phyloP scores from a whole-genome alignment of 1,140 invertebrate species.

The Pectinophora gossypiella region DNA sequence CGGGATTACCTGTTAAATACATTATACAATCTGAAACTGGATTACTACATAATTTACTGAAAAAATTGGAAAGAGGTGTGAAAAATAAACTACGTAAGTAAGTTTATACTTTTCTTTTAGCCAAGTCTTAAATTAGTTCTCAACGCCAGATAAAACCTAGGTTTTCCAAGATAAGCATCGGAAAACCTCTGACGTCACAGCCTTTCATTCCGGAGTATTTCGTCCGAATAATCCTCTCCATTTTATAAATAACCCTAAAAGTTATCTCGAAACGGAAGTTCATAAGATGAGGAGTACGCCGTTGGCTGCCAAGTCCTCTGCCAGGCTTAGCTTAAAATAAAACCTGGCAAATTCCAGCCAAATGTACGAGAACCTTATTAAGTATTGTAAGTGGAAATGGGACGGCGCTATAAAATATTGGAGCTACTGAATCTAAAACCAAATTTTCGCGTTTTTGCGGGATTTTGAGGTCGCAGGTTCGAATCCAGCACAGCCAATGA shows the following conservation, averaged over 20 bases:
- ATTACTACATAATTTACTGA: too few species aligned
- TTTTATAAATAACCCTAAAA: not conserved
- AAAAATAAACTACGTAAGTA: too few species aligned
- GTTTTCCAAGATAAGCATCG: too few species aligned
- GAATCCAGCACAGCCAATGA: too few species aligned
- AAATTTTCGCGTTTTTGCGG: not conserved
- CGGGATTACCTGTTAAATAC: not conserved
- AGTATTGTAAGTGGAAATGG: not conserved
- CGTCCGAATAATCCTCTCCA: not conserved
- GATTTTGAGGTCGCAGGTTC: too few species aligned
- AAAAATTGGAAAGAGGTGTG: too few species aligned
- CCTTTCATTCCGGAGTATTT: not conserved
- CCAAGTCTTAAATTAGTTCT: too few species aligned
- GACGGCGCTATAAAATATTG: not conserved
- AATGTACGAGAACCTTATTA: not conserved
- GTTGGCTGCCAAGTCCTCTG: not conserved
- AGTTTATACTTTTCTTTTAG: too few species aligned
- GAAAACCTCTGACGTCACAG: not conserved
- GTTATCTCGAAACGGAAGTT: not conserved
- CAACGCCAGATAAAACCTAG: too few species aligned
- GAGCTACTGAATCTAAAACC: not conserved
- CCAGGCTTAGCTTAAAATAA: not conserved
- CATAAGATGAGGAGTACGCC: not conserved
- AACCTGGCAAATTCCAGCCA: not conserved
- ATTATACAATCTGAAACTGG: too few species aligned